These are phyloP conservation scores for Spheniscus humboldti DNA, from an alignment of 2,797 vertebrate species.

Conservation along the genomic window DNA sequence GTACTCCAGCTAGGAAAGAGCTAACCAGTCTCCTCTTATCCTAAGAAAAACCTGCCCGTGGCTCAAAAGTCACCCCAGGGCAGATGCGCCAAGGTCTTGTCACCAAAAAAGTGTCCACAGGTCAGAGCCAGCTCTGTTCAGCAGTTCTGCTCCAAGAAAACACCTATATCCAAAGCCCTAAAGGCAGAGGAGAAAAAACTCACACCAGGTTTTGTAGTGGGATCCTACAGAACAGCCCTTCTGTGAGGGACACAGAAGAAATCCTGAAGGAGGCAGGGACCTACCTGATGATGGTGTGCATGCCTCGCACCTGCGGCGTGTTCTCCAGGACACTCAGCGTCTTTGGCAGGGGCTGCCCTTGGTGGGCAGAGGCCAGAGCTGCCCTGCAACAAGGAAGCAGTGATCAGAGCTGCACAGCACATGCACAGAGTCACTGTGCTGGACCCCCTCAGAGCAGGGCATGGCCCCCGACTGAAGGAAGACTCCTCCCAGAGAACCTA, in stretches of 20 bases:
- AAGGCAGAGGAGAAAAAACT: background rate
- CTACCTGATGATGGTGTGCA: slow-evolving; percentile 94
- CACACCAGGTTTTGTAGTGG: rapidly evolving
- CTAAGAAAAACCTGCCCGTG: rapidly evolving
- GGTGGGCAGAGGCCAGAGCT: slow-evolving; percentile 86
- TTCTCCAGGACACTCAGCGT: slow-evolving; percentile 85
- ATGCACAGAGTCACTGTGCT: rapidly evolving
- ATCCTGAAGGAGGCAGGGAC: background rate
- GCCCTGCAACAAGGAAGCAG: slow-evolving; percentile 68
- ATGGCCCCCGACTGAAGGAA: rapidly evolving
- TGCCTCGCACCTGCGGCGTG: slow-evolving; percentile 87
- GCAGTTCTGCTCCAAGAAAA: background rate
- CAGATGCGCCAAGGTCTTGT: background rate
- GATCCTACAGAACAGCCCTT: background rate
- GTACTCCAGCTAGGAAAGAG: background rate
- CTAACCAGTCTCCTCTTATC: rapidly evolving
- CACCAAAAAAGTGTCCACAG: rapidly evolving
- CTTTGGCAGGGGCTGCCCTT: slow-evolving; percentile 85
- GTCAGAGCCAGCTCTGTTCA: background rate
- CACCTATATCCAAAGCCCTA: rapidly evolving
- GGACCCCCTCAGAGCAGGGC: no score
- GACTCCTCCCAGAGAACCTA: background rate
- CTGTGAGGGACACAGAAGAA: background rate
- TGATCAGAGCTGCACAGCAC: background rate
- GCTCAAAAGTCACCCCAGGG: background rate